These are phyloP conservation scores for Listronotus oregonensis DNA, from an alignment of 1,140 invertebrate species.

Conservation along the genomic window DNA sequence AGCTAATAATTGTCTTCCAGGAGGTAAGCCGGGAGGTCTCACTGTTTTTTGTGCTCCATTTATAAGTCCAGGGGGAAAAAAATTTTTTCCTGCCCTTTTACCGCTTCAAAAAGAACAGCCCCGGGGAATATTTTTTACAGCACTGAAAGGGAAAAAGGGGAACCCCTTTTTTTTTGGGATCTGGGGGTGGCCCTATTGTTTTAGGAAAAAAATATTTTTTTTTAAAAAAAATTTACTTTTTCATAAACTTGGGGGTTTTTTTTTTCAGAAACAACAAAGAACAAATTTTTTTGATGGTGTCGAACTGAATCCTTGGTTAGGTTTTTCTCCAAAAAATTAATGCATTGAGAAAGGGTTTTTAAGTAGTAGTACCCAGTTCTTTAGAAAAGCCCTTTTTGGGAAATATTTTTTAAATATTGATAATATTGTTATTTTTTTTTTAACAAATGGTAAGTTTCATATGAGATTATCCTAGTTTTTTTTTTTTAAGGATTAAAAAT, in stretches of 20 bases:
- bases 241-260: not conserved
- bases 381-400: slow-evolving; percentile 79
- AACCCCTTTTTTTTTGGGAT: slow-evolving; percentile 84
- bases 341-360: slow-evolving; percentile 66
- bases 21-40: slow-evolving; percentile 69
- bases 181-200: slow-evolving; percentile 89
- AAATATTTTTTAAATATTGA: slow-evolving; percentile 78
- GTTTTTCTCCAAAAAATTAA: slow-evolving; percentile 73
- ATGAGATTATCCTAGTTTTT: slow-evolving; percentile 6
- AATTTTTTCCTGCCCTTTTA: slow-evolving; percentile 84
- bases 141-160: slow-evolving; percentile 68
- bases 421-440: slow-evolving; percentile 88
- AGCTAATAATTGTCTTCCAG: slow-evolving; percentile 51
- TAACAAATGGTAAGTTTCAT: slow-evolving; percentile 77
- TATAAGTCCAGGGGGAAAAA: slow-evolving; percentile 80
- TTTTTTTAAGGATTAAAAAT: slow-evolving; percentile 8
- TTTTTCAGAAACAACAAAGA: slow-evolving; percentile 71
- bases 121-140: slow-evolving; percentile 74
- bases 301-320: slow-evolving; percentile 87
- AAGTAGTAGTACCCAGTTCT: slow-evolving; percentile 67
- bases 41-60: slow-evolving; percentile 75
- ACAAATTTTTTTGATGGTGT: slow-evolving; percentile 79
- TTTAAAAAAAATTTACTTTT: not conserved
- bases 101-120: slow-evolving; percentile 83
- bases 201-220: slow-evolving; percentile 52